phyloP scores from a whole-genome alignment of 2,113 vertebrate species.

The Colistium nudipinnis region DNA sequence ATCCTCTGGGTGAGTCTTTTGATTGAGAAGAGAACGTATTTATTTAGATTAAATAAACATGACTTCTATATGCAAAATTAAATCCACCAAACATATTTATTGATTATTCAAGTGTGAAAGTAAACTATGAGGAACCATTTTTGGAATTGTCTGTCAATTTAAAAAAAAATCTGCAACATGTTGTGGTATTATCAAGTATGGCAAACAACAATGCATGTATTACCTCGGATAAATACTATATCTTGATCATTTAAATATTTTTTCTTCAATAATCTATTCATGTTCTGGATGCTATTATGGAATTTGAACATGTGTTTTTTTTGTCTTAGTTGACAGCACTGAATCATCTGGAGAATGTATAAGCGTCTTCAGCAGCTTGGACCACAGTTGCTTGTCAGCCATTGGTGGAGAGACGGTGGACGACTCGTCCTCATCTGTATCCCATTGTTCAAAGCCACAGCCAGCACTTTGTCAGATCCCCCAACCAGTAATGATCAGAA shows the following conservation, averaged over 20 bases:
- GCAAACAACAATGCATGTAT: background rate
- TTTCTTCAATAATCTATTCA: too few species aligned
- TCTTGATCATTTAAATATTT: background rate
- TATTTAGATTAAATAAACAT: too few species aligned
- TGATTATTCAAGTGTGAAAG: background rate
- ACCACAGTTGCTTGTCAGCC: slow-evolving; percentile 76
- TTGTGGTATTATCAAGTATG: background rate
- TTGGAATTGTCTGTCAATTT: background rate
- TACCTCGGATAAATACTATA: background rate
- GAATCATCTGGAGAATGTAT: slow-evolving; percentile 77
- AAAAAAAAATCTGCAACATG: background rate
- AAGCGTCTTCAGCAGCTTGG: slow-evolving; percentile 73
- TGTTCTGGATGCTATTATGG: background rate
- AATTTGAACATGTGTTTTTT: slow-evolving; percentile 7
- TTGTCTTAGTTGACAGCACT: slow-evolving; percentile 70
- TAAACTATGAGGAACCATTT: background rate
- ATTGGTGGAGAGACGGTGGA: slow-evolving; percentile 72
- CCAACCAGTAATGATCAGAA: slow-evolving; percentile 53
- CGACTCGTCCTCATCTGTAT: slow-evolving; percentile 33
- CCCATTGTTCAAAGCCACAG: slow-evolving; percentile 39
- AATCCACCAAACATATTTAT: too few species aligned
- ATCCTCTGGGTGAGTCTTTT: slow-evolving; percentile 72
- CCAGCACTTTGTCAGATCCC: slow-evolving; percentile 35
- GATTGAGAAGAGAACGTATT: too few species aligned
- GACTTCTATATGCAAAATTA: too few species aligned